Evolutionary conservation across 2,113 vertebrate species (phyloP), one percentile per base, ranked within the genome.

Genomic region (Dinomys branickii): DNA sequence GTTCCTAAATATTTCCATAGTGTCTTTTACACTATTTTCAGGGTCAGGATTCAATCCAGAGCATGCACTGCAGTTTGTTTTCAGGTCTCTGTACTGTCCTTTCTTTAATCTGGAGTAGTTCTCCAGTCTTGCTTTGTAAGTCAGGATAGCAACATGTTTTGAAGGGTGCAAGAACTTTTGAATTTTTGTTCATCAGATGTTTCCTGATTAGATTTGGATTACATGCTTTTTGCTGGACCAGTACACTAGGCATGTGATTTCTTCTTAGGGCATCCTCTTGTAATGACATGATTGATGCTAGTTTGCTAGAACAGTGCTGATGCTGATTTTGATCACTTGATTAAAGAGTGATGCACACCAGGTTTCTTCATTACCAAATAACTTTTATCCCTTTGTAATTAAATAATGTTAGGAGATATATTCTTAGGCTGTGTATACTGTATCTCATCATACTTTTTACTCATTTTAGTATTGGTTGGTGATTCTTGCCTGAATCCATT

Each of bases 301-400:
- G 20, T 61, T 85, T 80, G n/a, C 54, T 56, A 50, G 8, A 0
- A 85, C 19, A 2, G 14, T 28, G 1, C 10, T 8, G 11, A 56
- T 75, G 11, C 41, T 50, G 59, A 52, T 71, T 88, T 86, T 54
- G 90, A 87, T 92, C 33, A 11, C 41, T 69, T 58, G 75, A 81
- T 58, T 85, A 54, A 92, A 93, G 94, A 94, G 69, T 33, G 75
- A 86, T 56, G 2, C 20, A 6, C 7, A 5, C 35, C 65, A 78
- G 12, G 1, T 30, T 91, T 95, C 56, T 95, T 89, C 67, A 71
- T 63, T 94, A 30, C 50, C 54, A 61, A 91, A 69, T 85, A 52
- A 77, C n/a, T 65, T 94, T 58, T 19, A 71, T 61, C 17, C 14
- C 20, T 77, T 65, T 80, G 38, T 92, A 59, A 81, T 75, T 84